Evolutionary conservation across 2,113 vertebrate genomes (phyloP).

Genomic region (Proterorhinus semilunaris): DNA sequence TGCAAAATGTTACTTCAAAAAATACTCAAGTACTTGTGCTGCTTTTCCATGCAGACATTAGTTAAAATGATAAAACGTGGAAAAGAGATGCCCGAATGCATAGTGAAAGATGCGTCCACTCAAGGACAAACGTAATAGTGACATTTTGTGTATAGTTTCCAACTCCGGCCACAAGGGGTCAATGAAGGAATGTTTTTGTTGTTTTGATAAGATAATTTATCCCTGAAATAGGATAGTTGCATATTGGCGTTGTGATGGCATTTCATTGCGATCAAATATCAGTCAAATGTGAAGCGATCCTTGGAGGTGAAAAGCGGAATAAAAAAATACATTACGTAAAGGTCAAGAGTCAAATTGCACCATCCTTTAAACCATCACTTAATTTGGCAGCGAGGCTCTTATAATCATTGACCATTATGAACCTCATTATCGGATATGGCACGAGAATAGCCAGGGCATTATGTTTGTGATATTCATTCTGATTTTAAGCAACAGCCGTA

Average conservation of each 20-base stretch:
- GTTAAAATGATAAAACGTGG: no score
- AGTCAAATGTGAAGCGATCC: background rate
- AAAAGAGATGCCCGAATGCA: no score
- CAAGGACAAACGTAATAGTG: no score
- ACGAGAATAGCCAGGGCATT: slow-evolving; percentile 31
- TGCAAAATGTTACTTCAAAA: no score
- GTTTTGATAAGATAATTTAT: no score
- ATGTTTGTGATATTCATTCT: slow-evolving; percentile 62
- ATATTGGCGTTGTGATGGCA: background rate
- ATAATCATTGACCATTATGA: slow-evolving; percentile 45
- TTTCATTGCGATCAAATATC: background rate
- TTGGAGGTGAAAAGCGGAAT: slow-evolving; percentile 1
- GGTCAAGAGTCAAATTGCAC: slow-evolving; percentile 44
- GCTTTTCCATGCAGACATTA: no score
- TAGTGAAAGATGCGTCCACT: no score
- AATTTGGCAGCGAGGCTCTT: slow-evolving; percentile 24
- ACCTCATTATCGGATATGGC: slow-evolving; percentile 25
- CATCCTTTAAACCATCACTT: slow-evolving; percentile 24
- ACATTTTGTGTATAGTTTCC: no score
- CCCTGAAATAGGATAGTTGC: no score
- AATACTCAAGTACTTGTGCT: no score
- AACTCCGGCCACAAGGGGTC: no score
- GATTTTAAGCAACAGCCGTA: slow-evolving; percentile 63
- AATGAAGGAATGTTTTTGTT: no score
- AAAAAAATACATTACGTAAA: background rate